A percentile compares a stretch with the other conserved stretches of the same genome.
These are phyloP conservation scores for Scomber scombrus DNA, from an alignment of 2,113 vertebrate genomes.

Conservation along the genomic window DNA sequence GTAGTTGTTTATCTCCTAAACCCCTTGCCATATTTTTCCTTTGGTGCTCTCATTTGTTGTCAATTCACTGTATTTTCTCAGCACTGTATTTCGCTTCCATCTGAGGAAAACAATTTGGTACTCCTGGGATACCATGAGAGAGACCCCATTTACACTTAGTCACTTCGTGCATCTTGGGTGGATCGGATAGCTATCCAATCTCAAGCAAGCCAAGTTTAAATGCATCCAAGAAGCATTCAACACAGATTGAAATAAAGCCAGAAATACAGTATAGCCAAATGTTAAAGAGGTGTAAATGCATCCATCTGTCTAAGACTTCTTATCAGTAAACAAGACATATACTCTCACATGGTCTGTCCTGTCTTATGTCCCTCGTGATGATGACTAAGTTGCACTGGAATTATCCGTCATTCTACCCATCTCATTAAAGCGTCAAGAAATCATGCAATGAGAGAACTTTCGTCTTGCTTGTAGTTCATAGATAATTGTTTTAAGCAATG, in stretches of 20 bases:
- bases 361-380: too few species aligned
- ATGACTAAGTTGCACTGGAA: not conserved
- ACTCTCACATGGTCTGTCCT: too few species aligned
- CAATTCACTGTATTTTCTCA: not conserved
- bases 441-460: not conserved
- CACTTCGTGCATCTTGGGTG: not conserved
- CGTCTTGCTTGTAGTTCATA: too few species aligned
- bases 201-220: not conserved
- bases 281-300: too few species aligned
- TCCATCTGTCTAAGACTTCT: too few species aligned
- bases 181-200: not conserved
- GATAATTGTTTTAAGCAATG: too few species aligned
- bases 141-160: not conserved
- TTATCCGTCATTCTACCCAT: not conserved
- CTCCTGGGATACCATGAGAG: not conserved
- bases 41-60: conserved; percentile 1
- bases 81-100: not conserved
- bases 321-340: not conserved
- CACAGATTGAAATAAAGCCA: not conserved
- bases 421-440: not conserved
- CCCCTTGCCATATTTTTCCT: not conserved
- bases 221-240: not conserved
- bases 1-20: conserved; percentile 11
- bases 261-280: not conserved
- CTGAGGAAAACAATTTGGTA: not conserved